Evolutionary conservation across 2,113 vertebrate species (phyloP).

Genomic region (Plotosus lineatus): DNA sequence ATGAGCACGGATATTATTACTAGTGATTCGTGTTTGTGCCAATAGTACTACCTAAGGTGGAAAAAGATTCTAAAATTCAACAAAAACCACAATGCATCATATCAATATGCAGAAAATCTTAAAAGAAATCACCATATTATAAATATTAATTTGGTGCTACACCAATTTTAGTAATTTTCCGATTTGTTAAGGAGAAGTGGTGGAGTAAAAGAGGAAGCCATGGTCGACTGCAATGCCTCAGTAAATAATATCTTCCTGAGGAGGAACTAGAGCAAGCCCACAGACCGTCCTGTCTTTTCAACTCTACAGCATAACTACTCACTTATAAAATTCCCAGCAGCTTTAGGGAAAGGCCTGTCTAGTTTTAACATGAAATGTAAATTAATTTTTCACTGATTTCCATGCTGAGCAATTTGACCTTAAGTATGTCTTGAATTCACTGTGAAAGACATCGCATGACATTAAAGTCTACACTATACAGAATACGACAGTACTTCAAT

Average conservation of each 20-base stretch:
- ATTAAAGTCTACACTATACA: neutral
- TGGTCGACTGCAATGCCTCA: slow-evolving; percentile 12
- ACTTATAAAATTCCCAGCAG: slow-evolving; percentile 27
- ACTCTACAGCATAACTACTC: slow-evolving; percentile 22
- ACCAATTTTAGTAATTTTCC: slow-evolving; percentile 16
- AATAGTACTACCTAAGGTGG: neutral
- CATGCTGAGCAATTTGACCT: neutral
- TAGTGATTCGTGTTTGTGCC: too few relatives aligned
- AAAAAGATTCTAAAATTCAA: neutral
- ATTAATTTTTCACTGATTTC: slow-evolving; percentile 11
- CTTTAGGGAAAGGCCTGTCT: slow-evolving; percentile 14
- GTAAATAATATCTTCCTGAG: slow-evolving; percentile 20
- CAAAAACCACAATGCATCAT: neutral
- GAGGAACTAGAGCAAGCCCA: slow-evolving; percentile 36
- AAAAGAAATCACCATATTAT: neutral
- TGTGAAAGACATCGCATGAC: neutral
- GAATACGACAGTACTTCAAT: neutral
- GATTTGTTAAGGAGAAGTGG: slow-evolving; percentile 34
- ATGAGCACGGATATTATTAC: too few relatives aligned
- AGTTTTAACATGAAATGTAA: slow-evolving; percentile 19
- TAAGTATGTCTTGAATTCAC: neutral
- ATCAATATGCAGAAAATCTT: neutral
- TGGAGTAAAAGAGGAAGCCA: slow-evolving; percentile 34
- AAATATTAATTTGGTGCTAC: neutral
- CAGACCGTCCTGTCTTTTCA: neutral